Base-by-base conservation (phyloP, 2,797 vertebrate species). In the Lerista edwardsae region DNA sequence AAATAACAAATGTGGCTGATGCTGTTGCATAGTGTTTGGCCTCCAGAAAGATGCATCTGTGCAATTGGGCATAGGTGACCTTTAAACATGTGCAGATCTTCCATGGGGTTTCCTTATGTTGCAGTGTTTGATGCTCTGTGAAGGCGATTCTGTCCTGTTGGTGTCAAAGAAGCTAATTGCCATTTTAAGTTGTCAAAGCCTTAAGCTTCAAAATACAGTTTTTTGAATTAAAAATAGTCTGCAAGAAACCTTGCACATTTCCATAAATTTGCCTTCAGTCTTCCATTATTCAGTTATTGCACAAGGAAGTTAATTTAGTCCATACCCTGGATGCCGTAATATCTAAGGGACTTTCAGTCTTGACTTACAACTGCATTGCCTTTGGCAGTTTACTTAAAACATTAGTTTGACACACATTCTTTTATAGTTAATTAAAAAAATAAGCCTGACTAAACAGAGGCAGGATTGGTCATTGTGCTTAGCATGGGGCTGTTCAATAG, bases 401-500 rank as follows among this genome's bases (percentile, higher is more conserved):
- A 76, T 74, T 82, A 47, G 61, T 34, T 47, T 82, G 71, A 27
- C 39, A 71, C 65, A 71, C 67, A 34, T 34, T 41, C 25, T 36
- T 64, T 76, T 83, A 65, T 75, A 75, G 15, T 83, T 76, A 76
- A 31, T 84, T 83, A 8, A 10, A 36, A 82, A 44, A 57, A 64
- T 15, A 2, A 7, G 3, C 17, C 27, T 3, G 67, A 86, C 2
- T 51, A 6, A 39, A 27, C 72, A 81, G 6, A 59, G 74, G 29
- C 23, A 0, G 23, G 36, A 21, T 57, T 5, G 27, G 10, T n/a
- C 73, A 76, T 62, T 39, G 34, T 55, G 39, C 29, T 51, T 75
- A 34, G 59, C 41, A 74, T 29, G 17, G n/a, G 76, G n/a, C 25
- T 87, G 79, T 80, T 87, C 12, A 73, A 82, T 15, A 31, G 31